Evolutionary conservation across 2,797 vertebrate genomes (phyloP).

Genomic region (Rhinoraja longicauda): DNA sequence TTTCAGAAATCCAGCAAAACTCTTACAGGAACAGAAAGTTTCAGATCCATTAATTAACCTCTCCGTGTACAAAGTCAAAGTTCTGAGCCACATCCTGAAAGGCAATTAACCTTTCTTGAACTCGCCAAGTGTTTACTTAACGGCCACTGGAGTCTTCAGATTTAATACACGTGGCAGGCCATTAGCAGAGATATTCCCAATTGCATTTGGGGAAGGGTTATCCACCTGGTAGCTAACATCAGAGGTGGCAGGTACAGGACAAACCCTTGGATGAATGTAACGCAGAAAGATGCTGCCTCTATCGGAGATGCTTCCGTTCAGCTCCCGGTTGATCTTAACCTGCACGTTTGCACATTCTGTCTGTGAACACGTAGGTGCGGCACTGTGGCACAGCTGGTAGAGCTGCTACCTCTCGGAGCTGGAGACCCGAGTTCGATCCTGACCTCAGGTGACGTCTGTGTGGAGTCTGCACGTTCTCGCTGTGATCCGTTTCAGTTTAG

Average conservation of each 20-base stretch:
- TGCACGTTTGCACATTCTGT: too few species aligned
- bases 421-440: too few species aligned
- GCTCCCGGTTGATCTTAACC: too few species aligned
- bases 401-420: too few species aligned
- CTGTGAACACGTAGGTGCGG: too few species aligned
- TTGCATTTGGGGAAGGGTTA: background rate
- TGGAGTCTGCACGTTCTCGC: too few species aligned
- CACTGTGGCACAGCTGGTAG: too few species aligned
- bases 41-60: background rate
- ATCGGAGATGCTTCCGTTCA: too few species aligned
- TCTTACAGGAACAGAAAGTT: background rate
- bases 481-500: too few species aligned
- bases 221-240: background rate
- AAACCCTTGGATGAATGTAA: background rate
- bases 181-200: background rate
- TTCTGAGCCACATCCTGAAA: background rate
- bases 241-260: background rate
- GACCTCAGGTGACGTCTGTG: too few species aligned
- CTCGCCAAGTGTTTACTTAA: background rate
- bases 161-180: background rate
- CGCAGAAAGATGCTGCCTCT: too few species aligned
- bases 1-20: background rate
- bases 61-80: background rate
- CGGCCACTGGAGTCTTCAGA: background rate
- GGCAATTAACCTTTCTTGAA: background rate